Conservation (phyloP, 2,113 vertebrate species). For the Rhabdomys dilectus region DNA sequence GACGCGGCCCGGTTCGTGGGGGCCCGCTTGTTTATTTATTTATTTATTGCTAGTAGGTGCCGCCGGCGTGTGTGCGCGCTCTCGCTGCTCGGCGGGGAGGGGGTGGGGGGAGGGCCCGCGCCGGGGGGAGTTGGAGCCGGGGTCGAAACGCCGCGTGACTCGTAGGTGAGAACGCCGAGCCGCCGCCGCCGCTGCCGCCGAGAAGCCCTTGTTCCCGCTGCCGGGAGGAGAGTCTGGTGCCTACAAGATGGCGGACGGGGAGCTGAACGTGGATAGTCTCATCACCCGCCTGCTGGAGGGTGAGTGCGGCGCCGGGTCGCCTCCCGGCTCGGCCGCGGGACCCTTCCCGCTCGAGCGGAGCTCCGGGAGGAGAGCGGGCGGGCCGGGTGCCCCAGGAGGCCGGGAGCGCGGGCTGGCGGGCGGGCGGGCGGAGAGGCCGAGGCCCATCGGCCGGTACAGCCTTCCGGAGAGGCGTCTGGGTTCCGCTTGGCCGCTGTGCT, state of each 20-base stretch:
- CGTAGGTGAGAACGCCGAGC: constrained; percentile 73
- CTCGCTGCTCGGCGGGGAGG: constrained; percentile 51
- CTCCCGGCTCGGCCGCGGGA: background rate
- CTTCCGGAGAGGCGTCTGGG: background rate
- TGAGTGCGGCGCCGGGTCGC: constrained; percentile 79
- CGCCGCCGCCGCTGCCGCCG: constrained; percentile 72
- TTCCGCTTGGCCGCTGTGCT: background rate
- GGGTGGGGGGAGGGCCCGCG: constrained; percentile 73
- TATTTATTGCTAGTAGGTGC: constrained; percentile 42
- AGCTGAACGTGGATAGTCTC: constrained; percentile 98
- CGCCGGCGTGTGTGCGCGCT: constrained; percentile 60
- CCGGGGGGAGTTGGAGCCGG: constrained; percentile 57
- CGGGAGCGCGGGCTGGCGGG: background rate
- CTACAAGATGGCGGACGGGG: constrained; percentile 98
- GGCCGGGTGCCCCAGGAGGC: background rate
- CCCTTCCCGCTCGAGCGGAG: background rate
- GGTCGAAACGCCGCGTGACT: constrained; percentile 75
- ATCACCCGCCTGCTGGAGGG: constrained; percentile 97
- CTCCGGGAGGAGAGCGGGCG: background rate
- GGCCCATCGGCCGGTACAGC: background rate
- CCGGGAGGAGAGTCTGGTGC: constrained; percentile 81
- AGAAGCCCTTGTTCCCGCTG: constrained; percentile 84
- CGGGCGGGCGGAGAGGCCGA: background rate
- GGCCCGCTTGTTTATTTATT: constrained; percentile 67
- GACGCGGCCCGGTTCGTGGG: constrained; percentile 67